Conservation (phyloP, 2,888 invertebrate species). For the Steromphala cineraria region DNA sequence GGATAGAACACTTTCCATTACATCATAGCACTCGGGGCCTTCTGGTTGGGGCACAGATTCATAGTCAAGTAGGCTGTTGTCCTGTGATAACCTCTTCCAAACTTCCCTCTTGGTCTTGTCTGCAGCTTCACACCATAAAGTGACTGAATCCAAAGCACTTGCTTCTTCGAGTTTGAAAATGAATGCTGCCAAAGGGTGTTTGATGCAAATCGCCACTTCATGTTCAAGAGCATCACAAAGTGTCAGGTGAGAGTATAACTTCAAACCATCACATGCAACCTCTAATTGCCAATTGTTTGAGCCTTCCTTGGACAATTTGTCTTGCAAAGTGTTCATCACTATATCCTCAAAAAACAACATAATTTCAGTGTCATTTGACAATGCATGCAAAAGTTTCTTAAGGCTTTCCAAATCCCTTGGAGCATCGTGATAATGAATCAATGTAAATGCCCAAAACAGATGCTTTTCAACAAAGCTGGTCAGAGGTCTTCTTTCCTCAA, state of each 20-base stretch:
- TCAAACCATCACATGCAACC: not conserved
- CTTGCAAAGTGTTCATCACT: not conserved
- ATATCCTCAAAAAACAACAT: slow-evolving; percentile 6
- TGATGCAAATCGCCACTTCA: not conserved
- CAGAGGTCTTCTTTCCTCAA: not conserved
- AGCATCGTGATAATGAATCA: not conserved
- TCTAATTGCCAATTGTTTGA: not conserved
- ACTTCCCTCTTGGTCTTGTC: not conserved
- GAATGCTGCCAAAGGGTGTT: slow-evolving; percentile 1
- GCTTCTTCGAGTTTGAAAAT: not conserved
- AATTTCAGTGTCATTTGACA: not conserved
- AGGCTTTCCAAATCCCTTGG: not conserved
- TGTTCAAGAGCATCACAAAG: not conserved
- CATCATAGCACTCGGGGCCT: slow-evolving; percentile 4
- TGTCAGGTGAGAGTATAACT: not conserved
- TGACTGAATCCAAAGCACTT: slow-evolving; percentile 5
- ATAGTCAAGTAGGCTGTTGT: not conserved
- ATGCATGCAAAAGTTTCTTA: not conserved
- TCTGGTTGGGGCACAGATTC: not conserved
- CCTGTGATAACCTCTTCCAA: not conserved
- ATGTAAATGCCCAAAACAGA: slow-evolving; percentile 15
- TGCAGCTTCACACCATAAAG: not conserved
- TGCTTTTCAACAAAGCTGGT: not conserved
- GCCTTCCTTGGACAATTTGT: not conserved
- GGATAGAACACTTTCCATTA: not conserved